Evolutionary conservation across 37 sponge, comb jelly and placozoan species (phyloP), one percentile per base, ranked within the genome.

Genomic region (Lycopodina hypogea): DNA sequence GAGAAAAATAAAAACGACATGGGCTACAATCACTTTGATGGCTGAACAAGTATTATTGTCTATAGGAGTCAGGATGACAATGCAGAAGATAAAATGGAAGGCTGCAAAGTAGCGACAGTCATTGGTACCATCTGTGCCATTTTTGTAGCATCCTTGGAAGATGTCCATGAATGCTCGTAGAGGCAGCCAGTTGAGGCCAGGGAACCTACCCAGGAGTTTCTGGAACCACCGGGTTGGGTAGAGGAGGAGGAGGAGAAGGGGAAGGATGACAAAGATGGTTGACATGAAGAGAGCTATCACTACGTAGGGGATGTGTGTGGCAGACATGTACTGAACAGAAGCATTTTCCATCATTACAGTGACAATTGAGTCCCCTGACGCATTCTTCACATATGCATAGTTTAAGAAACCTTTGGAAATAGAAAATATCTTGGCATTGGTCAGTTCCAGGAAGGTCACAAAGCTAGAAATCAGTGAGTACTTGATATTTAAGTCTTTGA

Each of bases 151-250:
- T 3, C 59, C 59, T 24, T 58, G 59, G 26, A 58, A 58, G 59
- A 58, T 58, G 59, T 58, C 59, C 59, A 58, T 58, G 59, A 58
- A 58, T 6, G 59, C 59, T 58, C 59, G 59, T 58, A 58, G 26
- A 58, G 59, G 59, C 3, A 18, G 59, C 59, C 59, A 58, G 21
- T 58, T 58, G 59, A 58, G 17, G 3, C 26, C 26, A 24, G 59
- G 59, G 26, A 58, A 58, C 26, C 9, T 26, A 26, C 59, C 48
- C 9, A 45, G 9, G 8, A 45, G 48, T 45, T 12, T 9, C 48
- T 45, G 48, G 48, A 45, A 45, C 59, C 59, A 58, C 3, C 23
- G 26, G 14, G 59, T 26, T 4, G 59, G 59, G 21, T 58, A 58
- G 26, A 58, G 59, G 26, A 58, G 26, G 59, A 58, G 59, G 3